Base-by-base conservation (phyloP, 1,140 invertebrate species). In the Lepidurus couesii region DNA sequence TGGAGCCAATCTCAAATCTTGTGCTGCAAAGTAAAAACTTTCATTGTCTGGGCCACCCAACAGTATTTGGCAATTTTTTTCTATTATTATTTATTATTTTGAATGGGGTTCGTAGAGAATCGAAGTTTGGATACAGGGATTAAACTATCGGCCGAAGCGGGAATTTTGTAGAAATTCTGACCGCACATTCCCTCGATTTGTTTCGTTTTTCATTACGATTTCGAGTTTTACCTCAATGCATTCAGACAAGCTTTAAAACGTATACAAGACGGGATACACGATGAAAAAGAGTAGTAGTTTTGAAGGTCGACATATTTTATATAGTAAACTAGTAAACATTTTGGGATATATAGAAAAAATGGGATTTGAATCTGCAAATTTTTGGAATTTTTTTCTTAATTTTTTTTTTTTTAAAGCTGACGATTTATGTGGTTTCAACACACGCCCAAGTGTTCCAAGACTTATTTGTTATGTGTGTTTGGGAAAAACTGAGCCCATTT, bases 211-310 rank as follows among this genome's bases (percentile, higher is more conserved):
- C 21, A 65, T 65, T 21, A 65, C 21, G 13, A 65, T 65, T 65
- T 65, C 13, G 53, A 10, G 13, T 65, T 65, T 65, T 65, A 65
- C 53, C 53, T 65, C 53, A 65, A 21, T 65, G 53, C 53, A 65
- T 65, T 65, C 9, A n/a, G 53, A n/a, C 21, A 65, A 65, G 53
- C 53, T 65, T 65, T 65, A 65, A 65, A 65, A 21, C 7, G 21
- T 65, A 21, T n/a, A 65, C 53, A 21, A 65, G 21, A 16, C 1
- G 53, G n/a, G 13, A 21, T n/a, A 16, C 53, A 21, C 53, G 53
- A 65, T 16, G 13, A 65, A 13, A n/a, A 65, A 65, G 0, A n/a
- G 6, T n/a, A 16, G 53, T 65, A 65, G 9, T 13, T 10, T 65
- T n/a, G 10, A 21, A 34, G 53, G 16, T n/a, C 13, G 53, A 65